Percentiles rank a stretch among this genome's conserved stretches.
Conservation (phyloP, 2,888 invertebrate species). For the Leptinotarsa peninsularis region DNA sequence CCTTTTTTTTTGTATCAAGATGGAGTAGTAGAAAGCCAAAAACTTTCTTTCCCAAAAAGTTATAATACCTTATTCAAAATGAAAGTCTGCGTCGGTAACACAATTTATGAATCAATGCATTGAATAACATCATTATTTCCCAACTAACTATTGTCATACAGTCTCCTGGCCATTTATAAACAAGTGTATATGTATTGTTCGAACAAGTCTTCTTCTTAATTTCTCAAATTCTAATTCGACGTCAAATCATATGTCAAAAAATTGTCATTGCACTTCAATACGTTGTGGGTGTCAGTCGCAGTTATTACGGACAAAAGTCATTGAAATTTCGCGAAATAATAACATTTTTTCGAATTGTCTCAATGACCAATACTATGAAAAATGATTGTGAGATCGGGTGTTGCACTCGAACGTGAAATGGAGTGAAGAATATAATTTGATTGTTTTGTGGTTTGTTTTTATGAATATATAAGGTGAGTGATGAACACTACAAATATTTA, state of each 20-base stretch:
- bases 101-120: no score
- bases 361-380: background rate
- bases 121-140: background rate
- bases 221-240: background rate
- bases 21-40: no score
- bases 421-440: background rate
- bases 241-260: background rate
- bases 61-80: no score
- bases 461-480: slow-evolving; percentile 14
- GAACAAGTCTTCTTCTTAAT: background rate
- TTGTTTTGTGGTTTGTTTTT: slow-evolving; percentile 1
- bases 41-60: no score
- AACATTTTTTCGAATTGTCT: background rate
- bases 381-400: background rate
- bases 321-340: background rate
- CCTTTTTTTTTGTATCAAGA: no score
- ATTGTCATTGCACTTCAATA: background rate
- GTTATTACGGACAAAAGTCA: background rate
- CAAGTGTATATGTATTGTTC: background rate
- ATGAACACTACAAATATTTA: background rate
- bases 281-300: background rate
- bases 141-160: background rate
- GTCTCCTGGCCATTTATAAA: background rate
- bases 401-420: background rate
- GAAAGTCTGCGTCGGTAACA: no score